Evolutionary conservation across 2,113 vertebrate species (phyloP).

Genomic region (Micromys minutus): DNA sequence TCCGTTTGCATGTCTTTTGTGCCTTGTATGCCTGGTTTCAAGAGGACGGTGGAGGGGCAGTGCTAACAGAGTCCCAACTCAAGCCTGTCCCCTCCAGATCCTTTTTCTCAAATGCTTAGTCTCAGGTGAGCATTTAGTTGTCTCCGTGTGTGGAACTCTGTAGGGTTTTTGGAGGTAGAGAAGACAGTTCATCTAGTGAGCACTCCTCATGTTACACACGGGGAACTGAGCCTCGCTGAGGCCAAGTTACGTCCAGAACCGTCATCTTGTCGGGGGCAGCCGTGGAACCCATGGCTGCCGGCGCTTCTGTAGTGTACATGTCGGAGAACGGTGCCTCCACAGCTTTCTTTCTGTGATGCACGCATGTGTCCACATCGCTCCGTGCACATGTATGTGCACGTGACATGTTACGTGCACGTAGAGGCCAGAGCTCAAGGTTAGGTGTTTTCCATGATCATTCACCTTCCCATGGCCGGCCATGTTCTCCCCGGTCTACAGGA

Average conservation of each 20-base stretch:
- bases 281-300: neutral
- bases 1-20: neutral
- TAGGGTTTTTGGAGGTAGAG: slow-evolving; percentile 37
- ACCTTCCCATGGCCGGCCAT: neutral
- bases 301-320: neutral
- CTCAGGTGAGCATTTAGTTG: neutral
- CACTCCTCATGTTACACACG: neutral
- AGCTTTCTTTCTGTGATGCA: neutral
- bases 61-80: neutral
- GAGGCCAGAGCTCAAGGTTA: neutral
- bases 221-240: neutral
- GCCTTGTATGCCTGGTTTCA: neutral
- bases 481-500: neutral
- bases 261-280: neutral
- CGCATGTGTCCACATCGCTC: neutral
- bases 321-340: neutral
- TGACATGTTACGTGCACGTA: neutral
- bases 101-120: neutral
- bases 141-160: neutral
- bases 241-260: neutral
- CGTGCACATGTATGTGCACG: neutral
- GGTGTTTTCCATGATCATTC: neutral
- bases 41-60: too few species aligned
- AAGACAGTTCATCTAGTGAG: neutral
- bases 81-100: neutral